Conservation (phyloP, 1,140 invertebrate genomes). For the Trichogramma pretiosum region DNA sequence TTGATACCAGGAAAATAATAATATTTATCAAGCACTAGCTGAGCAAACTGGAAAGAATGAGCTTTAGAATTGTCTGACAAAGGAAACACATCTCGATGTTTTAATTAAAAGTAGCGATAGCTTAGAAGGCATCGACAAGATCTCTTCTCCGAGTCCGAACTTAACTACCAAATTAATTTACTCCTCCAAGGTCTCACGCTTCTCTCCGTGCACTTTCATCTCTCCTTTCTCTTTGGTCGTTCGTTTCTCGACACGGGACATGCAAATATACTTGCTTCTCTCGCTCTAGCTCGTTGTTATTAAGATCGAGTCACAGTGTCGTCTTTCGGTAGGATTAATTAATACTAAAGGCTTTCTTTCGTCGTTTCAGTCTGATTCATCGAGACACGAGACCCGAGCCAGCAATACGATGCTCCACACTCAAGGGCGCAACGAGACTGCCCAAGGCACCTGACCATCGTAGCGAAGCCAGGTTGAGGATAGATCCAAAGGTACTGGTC, state of each 20-base stretch:
- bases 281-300: constrained; percentile 11
- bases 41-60: background rate
- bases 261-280: constrained; percentile 2
- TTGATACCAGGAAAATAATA: too few relatives aligned
- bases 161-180: constrained; percentile 18
- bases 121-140: too few relatives aligned
- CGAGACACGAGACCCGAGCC: constrained; percentile 67
- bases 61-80: background rate
- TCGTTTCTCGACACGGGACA: too few relatives aligned
- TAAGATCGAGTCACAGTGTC: constrained; percentile 7
- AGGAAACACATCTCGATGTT: background rate
- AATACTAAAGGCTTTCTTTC: constrained; percentile 22
- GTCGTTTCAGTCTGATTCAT: constrained; percentile 60
- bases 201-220: too few relatives aligned
- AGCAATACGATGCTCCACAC: constrained; percentile 67
- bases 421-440: constrained; percentile 51
- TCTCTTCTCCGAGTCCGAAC: background rate
- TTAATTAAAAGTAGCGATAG: constrained; percentile 15
- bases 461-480: constrained; percentile 68
- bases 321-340: constrained; percentile 16
- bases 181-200: too few relatives aligned
- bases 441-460: constrained; percentile 67
- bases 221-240: too few relatives aligned
- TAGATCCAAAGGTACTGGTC: constrained; percentile 86
- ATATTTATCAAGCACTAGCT: too few relatives aligned